Conservation (phyloP, 2,113 vertebrate species). For the Oryzias javanicus region DNA sequence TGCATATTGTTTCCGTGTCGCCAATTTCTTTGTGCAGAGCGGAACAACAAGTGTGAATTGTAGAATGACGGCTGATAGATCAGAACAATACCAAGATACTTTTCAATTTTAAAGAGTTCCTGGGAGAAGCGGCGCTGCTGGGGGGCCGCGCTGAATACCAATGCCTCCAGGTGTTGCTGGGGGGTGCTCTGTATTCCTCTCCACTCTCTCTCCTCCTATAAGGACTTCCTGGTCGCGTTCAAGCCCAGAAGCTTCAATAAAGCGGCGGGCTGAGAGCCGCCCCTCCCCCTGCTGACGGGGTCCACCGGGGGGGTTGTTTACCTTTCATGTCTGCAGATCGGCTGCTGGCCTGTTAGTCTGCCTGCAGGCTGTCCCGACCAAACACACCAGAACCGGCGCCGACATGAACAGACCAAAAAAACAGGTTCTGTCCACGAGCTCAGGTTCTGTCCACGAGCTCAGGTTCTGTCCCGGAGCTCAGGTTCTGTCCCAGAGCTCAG, state of each 20-base stretch:
- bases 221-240: slow-evolving; percentile 28
- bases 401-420: too few relatives aligned
- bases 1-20: slow-evolving; percentile 65
- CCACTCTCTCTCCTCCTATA: slow-evolving; percentile 6
- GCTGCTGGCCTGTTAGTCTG: neutral
- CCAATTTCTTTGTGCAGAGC: slow-evolving; percentile 67
- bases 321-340: neutral
- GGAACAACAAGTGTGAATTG: slow-evolving; percentile 40
- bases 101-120: slow-evolving; percentile 63
- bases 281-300: neutral
- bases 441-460: too few relatives aligned
- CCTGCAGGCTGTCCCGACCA: neutral
- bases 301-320: slow-evolving; percentile 4
- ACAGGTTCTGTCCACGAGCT: too few relatives aligned
- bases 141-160: slow-evolving; percentile 49
- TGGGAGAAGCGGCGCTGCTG: slow-evolving; percentile 35
- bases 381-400: too few relatives aligned
- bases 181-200: slow-evolving; percentile 26
- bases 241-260: slow-evolving; percentile 27
- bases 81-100: slow-evolving; percentile 62
- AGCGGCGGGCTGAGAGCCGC: slow-evolving; percentile 12
- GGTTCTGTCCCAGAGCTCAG: too few relatives aligned
- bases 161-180: slow-evolving; percentile 30
- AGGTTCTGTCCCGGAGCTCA: too few relatives aligned
- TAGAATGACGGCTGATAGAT: slow-evolving; percentile 64